Evolutionary conservation across 2,113 vertebrate genomes (phyloP).

Genomic region (Oenanthe melanoleuca): DNA sequence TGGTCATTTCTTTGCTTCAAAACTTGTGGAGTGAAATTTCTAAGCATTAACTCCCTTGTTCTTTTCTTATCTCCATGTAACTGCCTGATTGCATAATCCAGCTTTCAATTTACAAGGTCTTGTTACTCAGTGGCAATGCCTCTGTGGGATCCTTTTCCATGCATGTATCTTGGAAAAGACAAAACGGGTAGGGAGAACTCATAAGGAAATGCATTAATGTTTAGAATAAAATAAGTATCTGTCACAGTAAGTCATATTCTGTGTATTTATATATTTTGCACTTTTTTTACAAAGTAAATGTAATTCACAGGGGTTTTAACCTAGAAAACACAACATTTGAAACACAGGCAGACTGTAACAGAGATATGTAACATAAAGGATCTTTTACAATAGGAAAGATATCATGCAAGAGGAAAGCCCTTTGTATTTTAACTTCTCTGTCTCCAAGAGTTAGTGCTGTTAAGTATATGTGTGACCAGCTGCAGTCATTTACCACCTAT

Average conservation of each 20-base stretch:
- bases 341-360: neutral
- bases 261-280: neutral
- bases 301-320: neutral
- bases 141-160: neutral
- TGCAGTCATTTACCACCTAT: neutral
- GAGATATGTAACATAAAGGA: fast-evolving
- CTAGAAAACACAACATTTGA: neutral
- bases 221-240: neutral
- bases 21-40: neutral
- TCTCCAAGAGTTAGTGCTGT: neutral
- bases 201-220: neutral
- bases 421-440: neutral
- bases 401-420: neutral
- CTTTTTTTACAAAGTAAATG: neutral
- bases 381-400: neutral
- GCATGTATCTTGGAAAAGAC: neutral
- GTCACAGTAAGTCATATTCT: neutral
- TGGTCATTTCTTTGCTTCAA: neutral
- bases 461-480: neutral
- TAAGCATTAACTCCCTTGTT: neutral
- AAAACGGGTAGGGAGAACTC: neutral
- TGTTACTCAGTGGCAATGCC: neutral
- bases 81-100: neutral
- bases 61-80: neutral
- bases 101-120: neutral